Evolutionary conservation across 2,113 vertebrate species (phyloP), one percentile per base, ranked within the genome.

Genomic region (Rhinopomastus cyanomelas): DNA sequence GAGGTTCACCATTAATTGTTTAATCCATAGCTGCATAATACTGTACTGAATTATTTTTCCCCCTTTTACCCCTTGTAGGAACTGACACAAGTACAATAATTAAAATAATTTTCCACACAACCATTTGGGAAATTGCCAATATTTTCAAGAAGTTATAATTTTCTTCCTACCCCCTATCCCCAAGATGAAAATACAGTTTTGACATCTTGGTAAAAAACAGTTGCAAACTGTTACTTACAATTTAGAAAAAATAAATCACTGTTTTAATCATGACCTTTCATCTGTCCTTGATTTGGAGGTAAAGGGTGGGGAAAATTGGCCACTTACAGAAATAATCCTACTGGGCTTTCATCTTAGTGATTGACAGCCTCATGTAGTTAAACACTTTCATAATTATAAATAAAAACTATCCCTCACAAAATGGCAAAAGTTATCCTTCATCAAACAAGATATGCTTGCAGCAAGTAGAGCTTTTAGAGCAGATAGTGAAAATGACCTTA

Each of bases 211-310:
- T 96, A 87, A 96, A 97, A 97, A 96, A 98, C 96, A 97, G 92
- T 97, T 95, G 92, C 96, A 97, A 98, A 97, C 96, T 95, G 96
- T 97, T 97, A 97, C 96, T 96, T 96, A 96, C 80, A 94, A 95
- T 97, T 97, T 96, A 89, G 92, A 12, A 27, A 19, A 32, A 48
- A 96, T 87, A 97, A 97, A 97, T 96, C 96, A 97, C 97, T 97
- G 96, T 97, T 98, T 98, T 98, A 97, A 97, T 98, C 96, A 97
- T 96, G 97, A 98, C 97, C 97, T 97, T 98, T 98, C 97, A 97
- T 96, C 90, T 96, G 96, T 96, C 97, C 97, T 97, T 97, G 97
- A 97, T 97, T 96, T 96, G 92, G 96, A 96, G 85, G 27, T 29
- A 67, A 90, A 88, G 42, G 85, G 92, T 87, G 86, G 88, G 46